Percentiles rank a stretch among this genome's conserved stretches.
Evolutionary conservation across 2,888 invertebrate species (phyloP).

Genomic region (Sphinx pinastri): DNA sequence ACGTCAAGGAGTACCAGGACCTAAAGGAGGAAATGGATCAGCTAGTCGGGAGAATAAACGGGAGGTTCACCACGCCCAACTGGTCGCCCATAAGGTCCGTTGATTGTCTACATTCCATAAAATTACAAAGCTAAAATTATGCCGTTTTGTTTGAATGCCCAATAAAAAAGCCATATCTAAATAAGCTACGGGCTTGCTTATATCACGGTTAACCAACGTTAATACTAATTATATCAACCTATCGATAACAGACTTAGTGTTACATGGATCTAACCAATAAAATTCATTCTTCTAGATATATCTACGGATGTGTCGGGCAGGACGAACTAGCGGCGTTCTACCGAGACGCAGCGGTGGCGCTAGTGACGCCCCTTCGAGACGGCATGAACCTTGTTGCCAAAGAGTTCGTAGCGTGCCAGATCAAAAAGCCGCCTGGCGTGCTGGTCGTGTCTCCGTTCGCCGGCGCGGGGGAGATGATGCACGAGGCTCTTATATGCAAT

Average conservation of each 20-base stretch:
- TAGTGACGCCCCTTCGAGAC: constrained; percentile 94
- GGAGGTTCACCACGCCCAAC: constrained; percentile 94
- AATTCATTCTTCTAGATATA: constrained; percentile 81
- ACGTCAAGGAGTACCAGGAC: constrained; percentile 95
- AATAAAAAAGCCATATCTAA: too few species aligned
- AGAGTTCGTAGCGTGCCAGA: constrained; percentile 96
- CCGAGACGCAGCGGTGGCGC: constrained; percentile 92
- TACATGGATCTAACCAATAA: background rate
- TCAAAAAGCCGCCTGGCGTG: constrained; percentile 93
- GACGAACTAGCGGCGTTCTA: constrained; percentile 94
- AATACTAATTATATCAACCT: too few species aligned
- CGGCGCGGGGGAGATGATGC: constrained; percentile 97
- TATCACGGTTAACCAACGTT: too few species aligned
- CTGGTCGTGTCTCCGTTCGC: constrained; percentile 95
- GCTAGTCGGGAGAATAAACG: constrained; percentile 93
- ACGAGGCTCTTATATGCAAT: constrained; percentile 94
- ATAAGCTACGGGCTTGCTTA: too few species aligned
- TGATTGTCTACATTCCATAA: background rate
- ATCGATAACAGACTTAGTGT: too few species aligned
- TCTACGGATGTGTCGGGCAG: constrained; percentile 94
- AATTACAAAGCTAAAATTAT: too few species aligned
- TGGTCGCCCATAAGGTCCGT: constrained; percentile 94
- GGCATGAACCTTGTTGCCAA: constrained; percentile 97
- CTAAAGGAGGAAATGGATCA: constrained; percentile 96
- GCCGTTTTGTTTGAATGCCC: too few species aligned